phyloP scores from a whole-genome alignment of 2,888 invertebrate genomes.

The Axea sp. region DNA sequence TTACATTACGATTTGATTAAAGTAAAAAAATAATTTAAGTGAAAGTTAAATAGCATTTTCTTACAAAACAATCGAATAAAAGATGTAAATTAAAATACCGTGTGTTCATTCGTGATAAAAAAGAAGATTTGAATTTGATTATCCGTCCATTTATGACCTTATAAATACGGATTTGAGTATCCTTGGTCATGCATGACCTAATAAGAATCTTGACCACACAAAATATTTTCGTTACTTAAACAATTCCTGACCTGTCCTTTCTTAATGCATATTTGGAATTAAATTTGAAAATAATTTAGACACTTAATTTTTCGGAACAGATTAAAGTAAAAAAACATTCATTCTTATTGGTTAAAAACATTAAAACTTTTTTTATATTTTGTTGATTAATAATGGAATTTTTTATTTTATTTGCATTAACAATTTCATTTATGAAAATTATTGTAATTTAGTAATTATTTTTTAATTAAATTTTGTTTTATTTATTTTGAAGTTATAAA shows the following conservation, averaged over 20 bases:
- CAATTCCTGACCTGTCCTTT: too few species aligned
- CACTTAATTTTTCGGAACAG: too few species aligned
- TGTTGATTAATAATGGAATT: too few species aligned
- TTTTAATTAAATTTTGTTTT: too few species aligned
- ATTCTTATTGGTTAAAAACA: too few species aligned
- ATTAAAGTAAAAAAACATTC: too few species aligned
- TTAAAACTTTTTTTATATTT: too few species aligned
- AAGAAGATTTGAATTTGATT: conserved; percentile 4
- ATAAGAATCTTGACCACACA: conserved; percentile 15
- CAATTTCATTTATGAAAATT: too few species aligned
- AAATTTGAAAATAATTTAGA: not conserved
- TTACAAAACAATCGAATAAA: not conserved
- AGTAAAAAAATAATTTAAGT: not conserved
- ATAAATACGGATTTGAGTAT: conserved; percentile 9
- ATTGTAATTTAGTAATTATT: too few species aligned
- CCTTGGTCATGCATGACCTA: conserved; percentile 10
- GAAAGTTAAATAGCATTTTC: not conserved
- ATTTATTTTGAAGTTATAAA: too few species aligned
- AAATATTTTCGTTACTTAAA: not conserved
- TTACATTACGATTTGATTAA: not conserved
- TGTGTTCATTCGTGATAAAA: conserved; percentile 3
- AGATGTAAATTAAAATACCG: conserved; percentile 6
- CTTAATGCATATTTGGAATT: not conserved
- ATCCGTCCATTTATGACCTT: conserved; percentile 2
- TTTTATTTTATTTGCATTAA: too few species aligned